Base-by-base conservation (phyloP, 1,140 invertebrate genomes). In the Bombus sibiricus region DNA sequence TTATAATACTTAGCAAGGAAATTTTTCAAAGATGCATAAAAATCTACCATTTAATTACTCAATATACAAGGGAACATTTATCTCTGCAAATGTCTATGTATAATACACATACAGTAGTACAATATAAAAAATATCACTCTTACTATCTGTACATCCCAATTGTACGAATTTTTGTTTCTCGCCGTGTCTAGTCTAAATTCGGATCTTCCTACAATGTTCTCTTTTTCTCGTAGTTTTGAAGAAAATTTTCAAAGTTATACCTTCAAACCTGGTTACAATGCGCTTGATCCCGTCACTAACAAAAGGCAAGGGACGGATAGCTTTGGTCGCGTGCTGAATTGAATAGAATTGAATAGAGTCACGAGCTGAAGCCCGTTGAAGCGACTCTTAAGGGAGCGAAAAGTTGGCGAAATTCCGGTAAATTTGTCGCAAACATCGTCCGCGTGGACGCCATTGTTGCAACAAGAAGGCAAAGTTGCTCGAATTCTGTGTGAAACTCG, bases 271-370 rank as follows among this genome's bases (percentile, higher is more conserved):
- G 12, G 3, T 62, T 62, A 62, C 59, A 62, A 62, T 62, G 28
- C 28, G 28, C 59, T 62, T 62, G 59, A 62, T 62, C 59, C 28
- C 59, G 59, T 62, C 59, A n/a, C 59, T 62, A 62, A 62, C 59
- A 62, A 62, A 62, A 62, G 6, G 41, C 13, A 28, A 59, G 22
- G 47, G 53, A 32, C 10, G 53, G 74, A 76, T 72, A 62, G 32
- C 57, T 76, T 59, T 73, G 66, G 22, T 53, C 74, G 37, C 13
- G 43, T 32, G 10, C 22, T 13, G 28, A n/a, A 15, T n/a, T n/a
- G n/a, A 83, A 53, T 41, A 22, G 62, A 53, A 83, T 76, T 83
- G 41, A 53, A 75, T 64, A 37, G 28, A n/a, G 41, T 1, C 10
- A 53, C 47, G n/a, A 18, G 32, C 12, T 25, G 25, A 13, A 37